Evolutionary conservation across 2,113 vertebrate genomes (phyloP).

Genomic region (Gambusia affinis): DNA sequence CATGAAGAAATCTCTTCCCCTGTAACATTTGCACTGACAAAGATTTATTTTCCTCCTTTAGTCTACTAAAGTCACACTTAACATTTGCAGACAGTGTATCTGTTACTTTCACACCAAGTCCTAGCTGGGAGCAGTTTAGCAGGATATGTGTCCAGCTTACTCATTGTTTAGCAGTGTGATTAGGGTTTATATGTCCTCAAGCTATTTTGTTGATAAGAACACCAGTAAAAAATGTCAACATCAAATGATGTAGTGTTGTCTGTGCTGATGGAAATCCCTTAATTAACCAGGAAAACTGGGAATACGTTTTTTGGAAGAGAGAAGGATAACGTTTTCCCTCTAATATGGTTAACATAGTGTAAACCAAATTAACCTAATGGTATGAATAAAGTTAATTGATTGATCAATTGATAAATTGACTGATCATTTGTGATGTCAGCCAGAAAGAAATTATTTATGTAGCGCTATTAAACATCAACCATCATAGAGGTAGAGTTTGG

Average conservation of each 20-base stretch:
- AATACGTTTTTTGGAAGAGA: background rate
- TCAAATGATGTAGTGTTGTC: background rate
- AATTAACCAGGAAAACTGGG: background rate
- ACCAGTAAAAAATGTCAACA: background rate
- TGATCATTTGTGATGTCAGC: too few relatives aligned
- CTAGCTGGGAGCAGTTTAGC: slow-evolving; percentile 22
- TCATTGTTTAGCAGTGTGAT: slow-evolving; percentile 9
- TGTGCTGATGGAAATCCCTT: background rate
- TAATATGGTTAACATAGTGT: background rate
- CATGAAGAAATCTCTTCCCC: background rate
- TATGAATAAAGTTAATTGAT: too few relatives aligned
- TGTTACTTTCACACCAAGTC: slow-evolving; percentile 51
- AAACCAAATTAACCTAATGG: background rate
- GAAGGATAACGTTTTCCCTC: background rate
- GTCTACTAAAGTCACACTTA: slow-evolving; percentile 44
- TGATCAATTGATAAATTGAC: too few relatives aligned
- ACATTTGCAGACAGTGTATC: slow-evolving; percentile 44
- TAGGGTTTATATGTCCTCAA: background rate
- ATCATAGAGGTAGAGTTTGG: too few relatives aligned
- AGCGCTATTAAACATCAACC: too few relatives aligned
- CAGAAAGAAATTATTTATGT: too few relatives aligned
- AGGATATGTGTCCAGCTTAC: slow-evolving; percentile 4
- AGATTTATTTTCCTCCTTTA: slow-evolving; percentile 2
- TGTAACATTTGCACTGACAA: slow-evolving; percentile 19
- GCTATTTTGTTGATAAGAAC: background rate